phyloP scores from a whole-genome alignment of 2,797 vertebrate genomes.

The Semotilus atromaculatus region DNA sequence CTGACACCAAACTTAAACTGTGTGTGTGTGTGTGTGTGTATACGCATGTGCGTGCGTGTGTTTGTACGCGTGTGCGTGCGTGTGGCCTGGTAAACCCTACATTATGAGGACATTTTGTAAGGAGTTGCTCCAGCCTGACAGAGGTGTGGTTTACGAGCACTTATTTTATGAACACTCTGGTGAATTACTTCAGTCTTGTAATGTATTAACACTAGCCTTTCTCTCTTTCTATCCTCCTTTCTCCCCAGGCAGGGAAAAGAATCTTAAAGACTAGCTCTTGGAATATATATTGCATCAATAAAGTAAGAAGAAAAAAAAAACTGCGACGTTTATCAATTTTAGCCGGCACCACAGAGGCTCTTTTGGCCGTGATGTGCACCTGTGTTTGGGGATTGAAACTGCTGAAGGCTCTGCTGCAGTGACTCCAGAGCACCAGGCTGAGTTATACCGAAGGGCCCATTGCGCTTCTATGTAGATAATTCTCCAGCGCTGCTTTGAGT shows the following conservation, averaged over 20 bases:
- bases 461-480: conserved; percentile 46
- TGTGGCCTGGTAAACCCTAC: too few relatives aligned
- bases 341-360: not conserved
- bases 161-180: conserved; percentile 65
- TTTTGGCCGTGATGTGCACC: conserved; percentile 39
- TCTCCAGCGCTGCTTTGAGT: conserved; percentile 36
- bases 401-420: conserved; percentile 23
- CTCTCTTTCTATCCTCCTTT: conserved; percentile 25
- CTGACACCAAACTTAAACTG: not conserved
- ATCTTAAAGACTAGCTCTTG: conserved; percentile 47
- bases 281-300: conserved; percentile 51
- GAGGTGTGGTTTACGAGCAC: conserved; percentile 55
- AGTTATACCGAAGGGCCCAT: conserved; percentile 35
- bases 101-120: not conserved
- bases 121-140: conserved; percentile 33
- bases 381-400: conserved; percentile 29
- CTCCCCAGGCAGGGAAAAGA: conserved; percentile 26
- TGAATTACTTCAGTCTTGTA: conserved; percentile 59
- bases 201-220: conserved; percentile 56
- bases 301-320: not conserved
- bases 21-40: not conserved
- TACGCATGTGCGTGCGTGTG: not conserved
- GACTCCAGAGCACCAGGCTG: conserved; percentile 9
- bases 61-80: not conserved
- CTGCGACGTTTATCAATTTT: conserved; percentile 34